Evolutionary conservation across 1,140 invertebrate genomes (phyloP).

Genomic region (Archivesica marissinica): DNA sequence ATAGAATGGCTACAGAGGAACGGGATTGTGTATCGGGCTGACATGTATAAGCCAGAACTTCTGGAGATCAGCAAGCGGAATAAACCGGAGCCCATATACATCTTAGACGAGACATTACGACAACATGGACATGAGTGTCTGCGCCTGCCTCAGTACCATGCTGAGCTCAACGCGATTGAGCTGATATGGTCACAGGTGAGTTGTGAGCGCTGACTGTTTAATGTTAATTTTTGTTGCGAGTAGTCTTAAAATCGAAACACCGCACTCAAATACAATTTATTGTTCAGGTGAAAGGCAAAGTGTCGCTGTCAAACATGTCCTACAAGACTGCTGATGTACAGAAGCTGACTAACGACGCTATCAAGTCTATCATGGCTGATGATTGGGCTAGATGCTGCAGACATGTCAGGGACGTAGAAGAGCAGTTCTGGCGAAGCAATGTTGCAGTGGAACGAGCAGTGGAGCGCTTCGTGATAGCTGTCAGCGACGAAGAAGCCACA

Average conservation of each 20-base stretch:
- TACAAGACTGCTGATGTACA: background rate
- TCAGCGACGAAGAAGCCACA: background rate
- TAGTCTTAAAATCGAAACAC: background rate
- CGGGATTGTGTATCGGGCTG: background rate
- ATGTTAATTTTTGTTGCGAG: background rate
- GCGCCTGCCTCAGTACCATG: background rate
- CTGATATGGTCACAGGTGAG: background rate
- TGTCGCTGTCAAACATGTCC: background rate
- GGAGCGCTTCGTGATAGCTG: background rate
- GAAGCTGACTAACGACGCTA: background rate
- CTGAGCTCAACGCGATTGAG: background rate
- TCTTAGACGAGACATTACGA: background rate
- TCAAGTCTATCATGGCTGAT: background rate
- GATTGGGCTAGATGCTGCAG: background rate
- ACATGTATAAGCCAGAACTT: slow-evolving; percentile 2
- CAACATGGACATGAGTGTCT: background rate
- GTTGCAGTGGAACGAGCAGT: background rate
- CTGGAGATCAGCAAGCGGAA: background rate
- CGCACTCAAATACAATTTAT: background rate
- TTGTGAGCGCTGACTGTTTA: background rate
- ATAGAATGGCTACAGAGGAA: background rate
- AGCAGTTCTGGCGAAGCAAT: background rate
- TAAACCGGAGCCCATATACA: background rate
- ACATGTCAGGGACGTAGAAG: background rate
- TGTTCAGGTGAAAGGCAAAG: background rate